Base-by-base conservation (phyloP, 2,888 invertebrate species). In the Oconnorella tubifera region DNA sequence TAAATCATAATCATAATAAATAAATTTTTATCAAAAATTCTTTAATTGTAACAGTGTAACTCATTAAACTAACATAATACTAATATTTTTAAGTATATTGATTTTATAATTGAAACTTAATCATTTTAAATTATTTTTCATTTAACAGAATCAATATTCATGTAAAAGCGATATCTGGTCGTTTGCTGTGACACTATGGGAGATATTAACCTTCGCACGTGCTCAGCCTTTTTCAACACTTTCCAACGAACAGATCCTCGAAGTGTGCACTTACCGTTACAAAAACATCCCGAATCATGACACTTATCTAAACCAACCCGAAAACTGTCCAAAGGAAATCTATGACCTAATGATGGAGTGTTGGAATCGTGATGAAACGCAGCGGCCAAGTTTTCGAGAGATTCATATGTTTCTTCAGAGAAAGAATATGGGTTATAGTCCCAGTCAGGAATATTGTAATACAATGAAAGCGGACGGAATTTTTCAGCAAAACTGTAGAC, bases 91-190 rank as follows among this genome's bases (percentile, higher is more conserved):
- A n/a, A n/a, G n/a, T n/a, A n/a, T n/a, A n/a, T n/a, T n/a, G n/a
- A n/a, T n/a, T n/a, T n/a, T n/a, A n/a, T n/a, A n/a, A n/a, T n/a
- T n/a, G n/a, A n/a, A n/a, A n/a, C n/a, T n/a, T n/a, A n/a, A n/a
- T n/a, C n/a, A n/a, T n/a, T n/a, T n/a, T n/a, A n/a, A n/a, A n/a
- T n/a, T 40, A 40, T 53, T 23, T 14, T 53, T 33, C 19, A n/a
- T 58, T 25, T 40, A 56, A 23, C 83, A 94, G 92, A 90, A 88
- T 59, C 89, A 89, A 82, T 92, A 92, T 82, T 90, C 89, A 48
- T 88, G 88, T 58, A 90, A 90, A 81, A 90, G 90, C 77, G 93
- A 94, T 81, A 91, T 91, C 1, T 94, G 92, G 92, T 87, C 92
- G 23, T 93, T 91, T 81, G 93, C 89, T 0, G 90, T 93, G 28